A percentile compares a stretch with the other conserved stretches of the same genome.
Evolutionary conservation across 2,797 vertebrate species (phyloP).

Genomic region (Acanthis flammea): DNA sequence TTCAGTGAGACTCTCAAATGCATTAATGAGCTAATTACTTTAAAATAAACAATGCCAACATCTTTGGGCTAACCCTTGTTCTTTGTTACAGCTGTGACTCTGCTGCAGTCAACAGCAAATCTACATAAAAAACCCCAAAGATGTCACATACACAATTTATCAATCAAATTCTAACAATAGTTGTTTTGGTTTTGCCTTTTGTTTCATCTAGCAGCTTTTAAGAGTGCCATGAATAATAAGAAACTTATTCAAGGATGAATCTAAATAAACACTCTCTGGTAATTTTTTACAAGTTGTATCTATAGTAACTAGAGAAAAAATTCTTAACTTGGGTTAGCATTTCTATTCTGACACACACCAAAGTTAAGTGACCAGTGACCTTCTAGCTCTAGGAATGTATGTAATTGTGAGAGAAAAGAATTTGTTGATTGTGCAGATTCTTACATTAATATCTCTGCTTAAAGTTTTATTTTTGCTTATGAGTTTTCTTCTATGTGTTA

Average conservation of each 20-base stretch:
- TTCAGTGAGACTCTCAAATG: neutral
- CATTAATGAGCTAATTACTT: constrained; percentile 17
- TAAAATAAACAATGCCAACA: neutral
- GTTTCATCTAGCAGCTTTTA: neutral
- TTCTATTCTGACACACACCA: neutral
- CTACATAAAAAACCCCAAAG: neutral
- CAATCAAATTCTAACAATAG: neutral
- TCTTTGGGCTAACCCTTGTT: neutral
- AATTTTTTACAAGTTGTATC: neutral
- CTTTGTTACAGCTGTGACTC: neutral
- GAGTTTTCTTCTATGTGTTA: neutral
- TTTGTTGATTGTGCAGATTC: neutral
- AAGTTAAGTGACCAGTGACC: neutral
- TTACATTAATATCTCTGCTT: neutral
- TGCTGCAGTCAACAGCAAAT: neutral
- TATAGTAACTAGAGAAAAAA: neutral
- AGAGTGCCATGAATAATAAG: neutral
- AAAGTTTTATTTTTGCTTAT: neutral
- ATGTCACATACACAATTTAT: neutral
- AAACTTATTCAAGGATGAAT: neutral
- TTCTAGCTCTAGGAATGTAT: neutral
- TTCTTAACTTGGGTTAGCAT: neutral
- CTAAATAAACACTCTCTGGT: neutral
- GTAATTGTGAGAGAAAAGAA: neutral
- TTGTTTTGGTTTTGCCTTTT: neutral